Conservation (phyloP, 37 sponge, comb jelly and placozoan genomes). For the Aphrocallistes beatrix region DNA sequence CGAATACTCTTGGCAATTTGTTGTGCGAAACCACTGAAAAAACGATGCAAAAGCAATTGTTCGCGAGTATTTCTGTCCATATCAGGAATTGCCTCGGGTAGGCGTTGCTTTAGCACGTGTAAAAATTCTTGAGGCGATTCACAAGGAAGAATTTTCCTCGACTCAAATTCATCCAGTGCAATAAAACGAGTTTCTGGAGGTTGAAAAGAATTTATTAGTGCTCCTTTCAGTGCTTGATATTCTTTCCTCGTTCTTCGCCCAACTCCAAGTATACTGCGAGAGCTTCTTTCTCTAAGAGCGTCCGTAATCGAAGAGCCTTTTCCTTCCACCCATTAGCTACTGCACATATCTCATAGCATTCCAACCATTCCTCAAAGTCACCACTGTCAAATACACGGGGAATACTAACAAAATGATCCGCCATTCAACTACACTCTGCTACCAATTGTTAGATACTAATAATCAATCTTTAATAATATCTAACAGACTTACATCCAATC, state of each 20-base stretch:
- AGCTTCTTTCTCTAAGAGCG: background rate
- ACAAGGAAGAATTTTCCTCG: no score
- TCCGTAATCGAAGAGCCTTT: background rate
- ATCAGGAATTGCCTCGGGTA: background rate
- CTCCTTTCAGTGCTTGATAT: background rate
- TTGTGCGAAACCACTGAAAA: background rate
- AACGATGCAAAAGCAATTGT: background rate
- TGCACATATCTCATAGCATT: background rate
- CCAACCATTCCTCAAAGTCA: background rate
- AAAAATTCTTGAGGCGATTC: no score
- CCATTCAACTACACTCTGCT: conserved; percentile 3
- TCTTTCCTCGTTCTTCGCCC: background rate
- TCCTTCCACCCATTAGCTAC: background rate
- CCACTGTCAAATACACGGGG: background rate
- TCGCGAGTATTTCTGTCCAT: background rate
- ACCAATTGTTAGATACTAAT: conserved; percentile 4
- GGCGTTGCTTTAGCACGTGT: background rate
- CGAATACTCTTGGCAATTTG: background rate
- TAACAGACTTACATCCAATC: no score
- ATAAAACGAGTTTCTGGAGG: background rate
- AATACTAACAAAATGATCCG: background rate
- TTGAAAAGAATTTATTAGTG: background rate
- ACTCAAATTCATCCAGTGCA: background rate
- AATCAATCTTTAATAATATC: no score
- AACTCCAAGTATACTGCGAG: background rate